Evolutionary conservation across 2,888 invertebrate species (phyloP), one percentile per base, ranked within the genome.

Genomic region (Halictus quadricinctus): DNA sequence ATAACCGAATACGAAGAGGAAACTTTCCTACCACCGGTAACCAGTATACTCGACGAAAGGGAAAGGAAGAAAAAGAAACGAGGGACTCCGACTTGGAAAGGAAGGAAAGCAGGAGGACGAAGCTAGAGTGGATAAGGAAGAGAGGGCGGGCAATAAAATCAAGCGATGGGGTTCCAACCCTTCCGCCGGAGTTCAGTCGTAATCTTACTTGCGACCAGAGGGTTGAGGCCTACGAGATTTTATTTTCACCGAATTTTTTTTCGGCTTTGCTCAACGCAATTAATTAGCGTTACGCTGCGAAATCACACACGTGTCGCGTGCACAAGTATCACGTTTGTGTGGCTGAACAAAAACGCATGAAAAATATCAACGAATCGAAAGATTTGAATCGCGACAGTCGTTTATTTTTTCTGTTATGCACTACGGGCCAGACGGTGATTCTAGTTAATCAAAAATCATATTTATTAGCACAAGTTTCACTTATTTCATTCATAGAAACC

Each of bases 111-210:
- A 82, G 76, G 64, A 70, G 72, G 84, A 41, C 73, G 78, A 60
- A 54, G 80, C 41, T 83, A 76, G 76, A 88, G 78, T 77, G 82
- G 85, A 81, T 79, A 76, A 81, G 78, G 74, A 69, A 69, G 87
- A 82, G 84, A 83, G 89, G 88, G 91, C 89, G 91, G 91, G 92
- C 92, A 93, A 94, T 93, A 93, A 94, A 93, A 94, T 94, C 92
- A 93, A 92, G 91, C 91, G 90, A 86, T 89, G 90, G 90, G 92
- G 91, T 89, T 91, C 88, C 92, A 93, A 94, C 93, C 93, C 93
- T 94, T 93, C 90, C 91, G 90, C 85, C 87, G 86, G 81, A 88
- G 90, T 89, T 89, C 92, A 91, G 89, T 91, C 91, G 92, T 92
- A 93, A 93, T 93, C 93, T 92, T 90, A 86, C 90, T 85, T 76